Percentiles rank a stretch among this genome's conserved stretches.
Evolutionary conservation across 2,113 vertebrate species (phyloP).

Genomic region (Stegastes partitus): DNA sequence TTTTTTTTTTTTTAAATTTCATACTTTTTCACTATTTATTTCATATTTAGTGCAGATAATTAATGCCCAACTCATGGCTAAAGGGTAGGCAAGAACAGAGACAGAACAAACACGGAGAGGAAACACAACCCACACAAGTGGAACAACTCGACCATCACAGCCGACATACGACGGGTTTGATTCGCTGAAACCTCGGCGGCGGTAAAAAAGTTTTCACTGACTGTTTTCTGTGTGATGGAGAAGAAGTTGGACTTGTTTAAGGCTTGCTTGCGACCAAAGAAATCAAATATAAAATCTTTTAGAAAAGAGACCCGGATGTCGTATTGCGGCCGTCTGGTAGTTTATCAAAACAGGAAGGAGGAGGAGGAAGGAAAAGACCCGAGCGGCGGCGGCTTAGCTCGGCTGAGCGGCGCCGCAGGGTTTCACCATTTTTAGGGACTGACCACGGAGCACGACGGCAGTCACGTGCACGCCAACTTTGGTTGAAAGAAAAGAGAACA

Average conservation of each 20-base stretch:
- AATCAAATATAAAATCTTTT: slow-evolving; percentile 67
- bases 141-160: slow-evolving; percentile 91
- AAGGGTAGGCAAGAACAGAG: slow-evolving; percentile 85
- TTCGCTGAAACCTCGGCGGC: too few relatives aligned
- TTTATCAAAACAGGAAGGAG: slow-evolving; percentile 48
- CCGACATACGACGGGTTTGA: too few relatives aligned
- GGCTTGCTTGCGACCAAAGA: slow-evolving; percentile 92
- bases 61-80: slow-evolving; percentile 98
- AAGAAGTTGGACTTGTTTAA: slow-evolving; percentile 90
- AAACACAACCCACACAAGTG: slow-evolving; percentile 90
- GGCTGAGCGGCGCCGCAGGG: slow-evolving; percentile 40
- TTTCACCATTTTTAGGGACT: slow-evolving; percentile 75
- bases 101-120: slow-evolving; percentile 77
- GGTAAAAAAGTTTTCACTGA: too few relatives aligned
- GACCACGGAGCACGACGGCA: slow-evolving; percentile 87
- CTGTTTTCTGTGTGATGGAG: slow-evolving; percentile 86
- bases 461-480: slow-evolving; percentile 92
- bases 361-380: slow-evolving; percentile 15
- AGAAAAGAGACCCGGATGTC: slow-evolving; percentile 36
- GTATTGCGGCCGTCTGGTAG: slow-evolving; percentile 59
- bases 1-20: slow-evolving; percentile 65
- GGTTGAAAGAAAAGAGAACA: slow-evolving; percentile 87
- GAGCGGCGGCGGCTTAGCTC: slow-evolving; percentile 24
- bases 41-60: slow-evolving; percentile 97
- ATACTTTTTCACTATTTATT: slow-evolving; percentile 74